phyloP scores from a whole-genome alignment of 2,797 vertebrate genomes.

The Eospalax fontanierii region DNA sequence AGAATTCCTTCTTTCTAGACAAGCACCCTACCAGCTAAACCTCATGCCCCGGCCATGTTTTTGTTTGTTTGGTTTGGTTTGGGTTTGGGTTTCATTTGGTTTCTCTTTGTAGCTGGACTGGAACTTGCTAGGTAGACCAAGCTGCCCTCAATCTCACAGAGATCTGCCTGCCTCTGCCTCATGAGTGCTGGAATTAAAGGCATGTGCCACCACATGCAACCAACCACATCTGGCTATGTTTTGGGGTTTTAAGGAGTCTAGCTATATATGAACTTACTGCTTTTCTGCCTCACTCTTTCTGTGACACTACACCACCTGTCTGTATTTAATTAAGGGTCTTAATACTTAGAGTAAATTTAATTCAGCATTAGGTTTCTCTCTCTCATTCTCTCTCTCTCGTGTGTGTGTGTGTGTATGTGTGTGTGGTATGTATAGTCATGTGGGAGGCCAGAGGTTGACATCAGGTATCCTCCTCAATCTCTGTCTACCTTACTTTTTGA shows the following conservation, averaged over 20 bases:
- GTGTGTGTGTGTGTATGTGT: background rate
- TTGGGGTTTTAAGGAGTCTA: background rate
- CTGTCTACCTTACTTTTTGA: background rate
- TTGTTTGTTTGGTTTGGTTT: background rate
- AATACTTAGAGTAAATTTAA: conserved; percentile 18
- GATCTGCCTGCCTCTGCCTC: no score
- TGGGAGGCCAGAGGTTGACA: background rate
- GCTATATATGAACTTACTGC: background rate
- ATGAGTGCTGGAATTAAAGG: no score
- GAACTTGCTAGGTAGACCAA: no score
- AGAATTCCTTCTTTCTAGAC: background rate
- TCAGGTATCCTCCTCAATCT: background rate
- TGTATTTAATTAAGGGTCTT: background rate
- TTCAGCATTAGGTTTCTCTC: conserved; percentile 29
- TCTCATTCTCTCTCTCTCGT: no score
- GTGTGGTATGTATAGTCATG: no score
- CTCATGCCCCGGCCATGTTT: background rate
- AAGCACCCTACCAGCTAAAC: background rate
- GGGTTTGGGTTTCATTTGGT: no score
- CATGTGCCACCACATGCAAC: no score
- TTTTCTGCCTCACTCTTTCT: background rate
- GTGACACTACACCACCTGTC: background rate
- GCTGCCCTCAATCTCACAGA: no score
- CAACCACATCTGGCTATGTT: no score
- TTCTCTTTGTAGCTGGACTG: no score